A percentile compares a stretch with the other conserved stretches of the same genome.
Evolutionary conservation across 2,797 vertebrate species (phyloP).

Genomic region (Rhincodon typus): DNA sequence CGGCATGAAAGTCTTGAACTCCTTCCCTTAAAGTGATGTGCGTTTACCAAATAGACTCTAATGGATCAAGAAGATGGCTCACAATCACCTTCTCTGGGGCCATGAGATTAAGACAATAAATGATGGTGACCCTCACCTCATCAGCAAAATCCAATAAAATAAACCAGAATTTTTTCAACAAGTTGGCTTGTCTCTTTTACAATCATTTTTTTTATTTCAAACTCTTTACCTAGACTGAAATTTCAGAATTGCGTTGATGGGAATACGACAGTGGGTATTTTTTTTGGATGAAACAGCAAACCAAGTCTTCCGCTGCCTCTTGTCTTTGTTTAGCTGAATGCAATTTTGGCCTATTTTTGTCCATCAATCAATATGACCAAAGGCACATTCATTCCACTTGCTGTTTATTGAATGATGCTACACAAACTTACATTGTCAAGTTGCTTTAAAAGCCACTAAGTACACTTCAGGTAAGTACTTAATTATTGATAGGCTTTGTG

Average conservation of each 20-base stretch:
- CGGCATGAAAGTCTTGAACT: background rate
- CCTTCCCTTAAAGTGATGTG: background rate
- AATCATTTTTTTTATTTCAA: background rate
- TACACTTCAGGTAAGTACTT: background rate
- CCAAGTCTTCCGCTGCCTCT: background rate
- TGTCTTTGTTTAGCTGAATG: background rate
- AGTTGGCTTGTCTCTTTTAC: background rate
- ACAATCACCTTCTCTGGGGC: background rate
- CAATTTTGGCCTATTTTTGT: background rate
- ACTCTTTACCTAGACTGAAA: background rate
- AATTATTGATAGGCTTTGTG: background rate
- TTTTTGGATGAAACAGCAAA: background rate
- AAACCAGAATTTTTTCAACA: background rate
- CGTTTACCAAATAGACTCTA: background rate
- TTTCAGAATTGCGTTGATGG: background rate
- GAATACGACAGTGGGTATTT: background rate
- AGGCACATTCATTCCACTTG: background rate
- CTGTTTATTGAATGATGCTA: background rate
- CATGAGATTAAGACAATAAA: background rate
- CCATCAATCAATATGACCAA: background rate
- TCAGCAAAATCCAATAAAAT: background rate
- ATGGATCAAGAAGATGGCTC: background rate
- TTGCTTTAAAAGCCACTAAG: background rate
- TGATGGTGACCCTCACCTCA: background rate
- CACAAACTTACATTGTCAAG: background rate